phyloP scores from a whole-genome alignment of 2,888 invertebrate genomes.

The Pherbina coryleti region DNA sequence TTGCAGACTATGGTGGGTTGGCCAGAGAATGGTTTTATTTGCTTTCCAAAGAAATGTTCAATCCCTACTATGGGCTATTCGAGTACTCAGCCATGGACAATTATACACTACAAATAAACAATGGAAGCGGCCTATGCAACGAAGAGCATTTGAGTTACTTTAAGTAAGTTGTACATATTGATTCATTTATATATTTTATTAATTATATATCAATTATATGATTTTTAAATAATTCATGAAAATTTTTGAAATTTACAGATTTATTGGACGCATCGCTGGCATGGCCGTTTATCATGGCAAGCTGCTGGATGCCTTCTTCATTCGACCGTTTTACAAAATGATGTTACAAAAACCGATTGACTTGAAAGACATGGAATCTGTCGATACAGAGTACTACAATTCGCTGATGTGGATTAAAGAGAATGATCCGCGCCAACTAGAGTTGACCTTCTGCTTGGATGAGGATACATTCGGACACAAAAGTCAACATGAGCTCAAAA shows the following conservation, averaged over 20 bases:
- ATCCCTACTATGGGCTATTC: slow-evolving; percentile 99
- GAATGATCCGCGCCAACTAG: slow-evolving; percentile 95
- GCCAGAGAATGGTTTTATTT: slow-evolving; percentile 99
- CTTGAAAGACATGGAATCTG: slow-evolving; percentile 98
- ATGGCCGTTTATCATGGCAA: slow-evolving; percentile 99
- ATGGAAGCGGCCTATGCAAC: slow-evolving; percentile 96
- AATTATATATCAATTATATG: neutral
- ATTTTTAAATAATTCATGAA: neutral
- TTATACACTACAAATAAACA: slow-evolving; percentile 99
- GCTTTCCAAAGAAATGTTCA: slow-evolving; percentile 99
- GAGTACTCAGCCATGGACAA: slow-evolving; percentile 99
- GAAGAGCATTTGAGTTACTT: slow-evolving; percentile 98
- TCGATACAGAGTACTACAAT: slow-evolving; percentile 98
- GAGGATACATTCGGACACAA: slow-evolving; percentile 98
- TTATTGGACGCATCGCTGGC: slow-evolving; percentile 97
- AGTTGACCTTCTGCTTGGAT: slow-evolving; percentile 95
- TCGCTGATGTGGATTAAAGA: slow-evolving; percentile 87
- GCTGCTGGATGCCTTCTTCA: slow-evolving; percentile 97
- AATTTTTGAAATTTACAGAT: slow-evolving; percentile 68
- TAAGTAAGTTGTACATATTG: slow-evolving; percentile 71
- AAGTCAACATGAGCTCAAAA: slow-evolving; percentile 89
- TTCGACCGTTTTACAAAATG: slow-evolving; percentile 99
- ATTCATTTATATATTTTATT: no score
- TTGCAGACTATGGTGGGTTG: slow-evolving; percentile 92
- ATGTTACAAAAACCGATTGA: slow-evolving; percentile 96